Conservation (phyloP, 2,888 invertebrate genomes). For the Cryptophagus acutangulus region DNA sequence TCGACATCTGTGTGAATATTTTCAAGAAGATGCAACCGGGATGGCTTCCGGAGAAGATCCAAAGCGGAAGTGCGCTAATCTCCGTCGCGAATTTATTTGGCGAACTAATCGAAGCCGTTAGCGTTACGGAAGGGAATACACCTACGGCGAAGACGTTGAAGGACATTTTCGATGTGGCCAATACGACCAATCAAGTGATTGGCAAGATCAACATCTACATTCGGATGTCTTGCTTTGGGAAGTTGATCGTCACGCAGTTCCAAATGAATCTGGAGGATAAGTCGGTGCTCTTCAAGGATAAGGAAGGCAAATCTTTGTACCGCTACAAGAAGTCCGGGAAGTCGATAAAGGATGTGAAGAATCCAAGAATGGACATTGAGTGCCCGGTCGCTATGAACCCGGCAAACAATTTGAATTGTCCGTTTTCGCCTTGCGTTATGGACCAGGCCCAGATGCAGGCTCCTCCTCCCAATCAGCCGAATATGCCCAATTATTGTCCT, state of each 20-base stretch:
- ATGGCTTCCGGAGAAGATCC: conserved; percentile 58
- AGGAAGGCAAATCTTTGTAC: conserved; percentile 46
- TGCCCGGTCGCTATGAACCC: no score
- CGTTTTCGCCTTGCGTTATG: neutral
- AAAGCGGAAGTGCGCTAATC: conserved; percentile 56
- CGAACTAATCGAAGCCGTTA: conserved; percentile 50
- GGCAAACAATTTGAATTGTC: neutral
- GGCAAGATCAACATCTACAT: conserved; percentile 60
- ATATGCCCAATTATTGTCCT: neutral
- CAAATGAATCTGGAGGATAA: conserved; percentile 51
- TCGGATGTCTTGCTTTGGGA: conserved; percentile 63
- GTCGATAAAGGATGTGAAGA: conserved; percentile 1
- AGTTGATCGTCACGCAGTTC: conserved; percentile 61
- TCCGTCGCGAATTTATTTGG: conserved; percentile 59
- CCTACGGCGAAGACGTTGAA: conserved; percentile 56
- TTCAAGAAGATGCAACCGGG: conserved; percentile 59
- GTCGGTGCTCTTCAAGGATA: conserved; percentile 47
- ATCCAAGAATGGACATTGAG: conserved; percentile 4
- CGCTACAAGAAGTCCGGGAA: conserved; percentile 40
- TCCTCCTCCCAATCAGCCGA: neutral
- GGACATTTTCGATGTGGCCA: conserved; percentile 55
- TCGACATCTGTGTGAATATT: conserved; percentile 55
- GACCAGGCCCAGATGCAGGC: neutral
- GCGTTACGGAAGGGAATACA: conserved; percentile 47
- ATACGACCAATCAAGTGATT: conserved; percentile 50